Percentiles rank a stretch among this genome's conserved stretches.
Evolutionary conservation across 2,888 invertebrate genomes (phyloP).

Genomic region (Aporophyla nigra): DNA sequence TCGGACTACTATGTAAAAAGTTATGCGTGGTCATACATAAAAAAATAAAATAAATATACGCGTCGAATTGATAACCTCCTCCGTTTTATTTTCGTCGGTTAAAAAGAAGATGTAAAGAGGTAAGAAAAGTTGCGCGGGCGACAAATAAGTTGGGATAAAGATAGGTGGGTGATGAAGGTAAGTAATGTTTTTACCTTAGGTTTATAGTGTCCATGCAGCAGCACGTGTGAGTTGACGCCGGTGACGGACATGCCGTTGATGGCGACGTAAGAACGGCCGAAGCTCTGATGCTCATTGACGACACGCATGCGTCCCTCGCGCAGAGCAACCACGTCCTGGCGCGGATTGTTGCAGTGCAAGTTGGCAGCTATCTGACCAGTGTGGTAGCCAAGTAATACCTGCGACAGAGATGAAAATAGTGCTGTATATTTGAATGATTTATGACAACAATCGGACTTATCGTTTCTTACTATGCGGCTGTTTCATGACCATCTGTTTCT

Average conservation of each 20-base stretch:
- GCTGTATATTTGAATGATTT: background rate
- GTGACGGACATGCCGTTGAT: slow-evolving; percentile 81
- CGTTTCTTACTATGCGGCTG: background rate
- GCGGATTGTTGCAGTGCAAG: too few relatives aligned
- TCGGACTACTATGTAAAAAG: too few relatives aligned
- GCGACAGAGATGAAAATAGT: background rate
- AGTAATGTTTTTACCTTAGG: slow-evolving; percentile 74
- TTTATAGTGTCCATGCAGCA: slow-evolving; percentile 79
- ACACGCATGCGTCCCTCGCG: slow-evolving; percentile 90
- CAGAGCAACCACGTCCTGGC: slow-evolving; percentile 87
- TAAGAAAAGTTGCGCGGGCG: background rate
- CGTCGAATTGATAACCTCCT: too few relatives aligned
- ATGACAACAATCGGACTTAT: background rate
- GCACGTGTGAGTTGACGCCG: slow-evolving; percentile 80
- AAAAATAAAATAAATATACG: too few relatives aligned
- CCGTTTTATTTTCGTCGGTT: too few relatives aligned
- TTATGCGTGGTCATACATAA: too few relatives aligned
- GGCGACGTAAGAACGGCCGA: slow-evolving; percentile 87
- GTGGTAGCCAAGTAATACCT: too few relatives aligned
- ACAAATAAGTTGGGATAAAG: background rate
- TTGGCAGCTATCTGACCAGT: too few relatives aligned
- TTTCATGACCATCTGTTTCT: too few relatives aligned
- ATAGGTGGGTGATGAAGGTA: too few relatives aligned
- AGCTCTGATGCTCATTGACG: slow-evolving; percentile 90
- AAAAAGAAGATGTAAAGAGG: too few relatives aligned